Percentiles rank a stretch among this genome's conserved stretches.
These are phyloP conservation scores for Myopa testacea DNA, from an alignment of 2,888 invertebrate genomes.

Conservation along the genomic window DNA sequence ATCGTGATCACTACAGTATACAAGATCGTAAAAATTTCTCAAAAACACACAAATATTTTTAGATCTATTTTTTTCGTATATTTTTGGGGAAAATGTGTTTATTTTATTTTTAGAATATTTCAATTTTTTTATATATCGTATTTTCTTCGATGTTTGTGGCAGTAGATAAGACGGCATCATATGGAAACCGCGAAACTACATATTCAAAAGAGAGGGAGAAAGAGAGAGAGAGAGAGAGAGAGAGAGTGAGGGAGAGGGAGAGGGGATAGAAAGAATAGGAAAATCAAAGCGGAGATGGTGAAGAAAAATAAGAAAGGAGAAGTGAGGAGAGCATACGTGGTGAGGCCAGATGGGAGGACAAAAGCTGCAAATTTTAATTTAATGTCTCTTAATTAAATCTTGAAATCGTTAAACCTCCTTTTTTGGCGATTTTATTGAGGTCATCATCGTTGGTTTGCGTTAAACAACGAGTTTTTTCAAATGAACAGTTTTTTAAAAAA, in stretches of 20 bases:
- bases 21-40: slow-evolving; percentile 29
- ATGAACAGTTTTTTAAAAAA: too few species aligned
- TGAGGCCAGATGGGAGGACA: too few species aligned
- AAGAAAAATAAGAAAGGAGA: too few species aligned
- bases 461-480: too few species aligned
- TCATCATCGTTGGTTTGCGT: too few species aligned
- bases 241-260: background rate
- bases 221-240: background rate
- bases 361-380: too few species aligned
- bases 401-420: too few species aligned
- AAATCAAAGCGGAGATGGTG: too few species aligned
- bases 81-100: slow-evolving; percentile 22
- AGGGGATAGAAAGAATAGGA: background rate
- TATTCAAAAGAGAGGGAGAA: background rate
- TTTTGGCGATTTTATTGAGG: too few species aligned
- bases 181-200: background rate
- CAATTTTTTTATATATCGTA: background rate
- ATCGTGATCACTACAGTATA: background rate
- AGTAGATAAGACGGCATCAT: background rate
- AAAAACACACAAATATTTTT: slow-evolving; percentile 17
- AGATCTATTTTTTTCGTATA: background rate
- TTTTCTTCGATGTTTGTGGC: background rate
- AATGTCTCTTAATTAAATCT: too few species aligned
- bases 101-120: slow-evolving; percentile 32
- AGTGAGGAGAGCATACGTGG: too few species aligned